phyloP scores from a whole-genome alignment of 1,140 invertebrate species.

The Trachymyrmex septentrionalis region DNA sequence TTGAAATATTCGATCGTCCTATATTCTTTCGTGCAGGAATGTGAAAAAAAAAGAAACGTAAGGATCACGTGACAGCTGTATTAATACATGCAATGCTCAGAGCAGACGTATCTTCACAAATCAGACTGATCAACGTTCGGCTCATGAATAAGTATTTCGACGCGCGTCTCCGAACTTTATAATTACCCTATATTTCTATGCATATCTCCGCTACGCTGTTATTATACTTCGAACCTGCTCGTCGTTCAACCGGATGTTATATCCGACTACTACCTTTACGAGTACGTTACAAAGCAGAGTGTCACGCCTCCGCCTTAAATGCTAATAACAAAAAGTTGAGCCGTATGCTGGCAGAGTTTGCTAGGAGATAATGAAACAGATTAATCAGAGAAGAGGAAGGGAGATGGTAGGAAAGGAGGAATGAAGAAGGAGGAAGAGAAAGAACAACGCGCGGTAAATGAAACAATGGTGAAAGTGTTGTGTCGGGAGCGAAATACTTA shows the following conservation, averaged over 20 bases:
- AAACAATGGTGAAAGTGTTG: conserved; percentile 50
- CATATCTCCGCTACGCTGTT: conserved; percentile 33
- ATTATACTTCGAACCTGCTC: conserved; percentile 35
- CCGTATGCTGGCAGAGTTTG: conserved; percentile 60
- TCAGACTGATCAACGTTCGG: conserved; percentile 16
- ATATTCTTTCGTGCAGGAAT: conserved; percentile 5
- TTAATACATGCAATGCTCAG: conserved; percentile 9
- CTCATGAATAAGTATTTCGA: conserved; percentile 55
- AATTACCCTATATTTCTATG: conserved; percentile 51
- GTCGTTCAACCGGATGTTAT: conserved; percentile 14
- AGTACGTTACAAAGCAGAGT: conserved; percentile 10
- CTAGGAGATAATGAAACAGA: conserved; percentile 74
- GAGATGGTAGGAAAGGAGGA: neutral
- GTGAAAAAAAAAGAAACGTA: neutral
- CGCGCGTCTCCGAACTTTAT: conserved; percentile 36
- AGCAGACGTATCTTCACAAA: neutral
- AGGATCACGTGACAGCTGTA: neutral
- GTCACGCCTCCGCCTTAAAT: conserved; percentile 65
- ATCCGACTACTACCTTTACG: conserved; percentile 23
- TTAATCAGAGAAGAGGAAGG: conserved; percentile 68
- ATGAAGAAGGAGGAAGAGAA: neutral
- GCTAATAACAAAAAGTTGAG: conserved; percentile 78
- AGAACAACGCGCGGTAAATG: neutral
- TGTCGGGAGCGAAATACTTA: conserved; percentile 33
- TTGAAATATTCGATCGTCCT: neutral